These are phyloP conservation scores for Gallinago stenura DNA, from an alignment of 2,797 vertebrate genomes.

Conservation along the genomic window DNA sequence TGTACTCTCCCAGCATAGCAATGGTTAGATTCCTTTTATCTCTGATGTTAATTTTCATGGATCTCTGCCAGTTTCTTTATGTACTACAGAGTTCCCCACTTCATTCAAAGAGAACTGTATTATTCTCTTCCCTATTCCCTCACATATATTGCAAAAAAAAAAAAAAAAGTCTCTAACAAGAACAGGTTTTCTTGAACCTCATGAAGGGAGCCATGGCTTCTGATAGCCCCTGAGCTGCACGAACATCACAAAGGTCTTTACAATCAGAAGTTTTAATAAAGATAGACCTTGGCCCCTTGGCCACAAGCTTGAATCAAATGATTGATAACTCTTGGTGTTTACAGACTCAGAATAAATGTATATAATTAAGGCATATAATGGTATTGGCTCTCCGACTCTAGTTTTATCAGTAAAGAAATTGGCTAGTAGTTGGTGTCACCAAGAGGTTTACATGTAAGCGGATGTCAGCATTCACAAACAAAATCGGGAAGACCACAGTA, in stretches of 20 bases:
- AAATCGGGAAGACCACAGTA: neutral
- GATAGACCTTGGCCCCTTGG: neutral
- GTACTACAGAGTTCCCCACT: conserved; percentile 15
- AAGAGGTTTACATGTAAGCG: neutral
- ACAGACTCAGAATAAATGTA: neutral
- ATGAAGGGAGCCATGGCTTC: neutral
- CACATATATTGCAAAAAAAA: neutral
- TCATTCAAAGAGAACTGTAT: conserved; percentile 17
- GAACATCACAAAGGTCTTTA: neutral
- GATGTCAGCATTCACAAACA: neutral
- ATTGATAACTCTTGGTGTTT: neutral
- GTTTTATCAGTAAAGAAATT: neutral
- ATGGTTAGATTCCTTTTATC: conserved; percentile 64
- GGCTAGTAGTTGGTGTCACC: neutral
- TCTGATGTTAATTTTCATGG: conserved; percentile 59
- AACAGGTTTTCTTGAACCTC: neutral
- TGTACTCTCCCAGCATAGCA: conserved; percentile 58
- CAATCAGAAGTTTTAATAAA: neutral
- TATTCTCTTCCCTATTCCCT: neutral
- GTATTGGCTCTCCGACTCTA: neutral
- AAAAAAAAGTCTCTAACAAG: neutral
- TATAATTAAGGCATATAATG: neutral
- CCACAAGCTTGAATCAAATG: neutral
- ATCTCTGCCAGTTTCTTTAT: conserved; percentile 50
- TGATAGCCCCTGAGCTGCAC: neutral